A percentile compares a stretch with the other conserved stretches of the same genome.
Evolutionary conservation across 1,140 invertebrate species (phyloP).

Genomic region (Leucophenga varia): DNA sequence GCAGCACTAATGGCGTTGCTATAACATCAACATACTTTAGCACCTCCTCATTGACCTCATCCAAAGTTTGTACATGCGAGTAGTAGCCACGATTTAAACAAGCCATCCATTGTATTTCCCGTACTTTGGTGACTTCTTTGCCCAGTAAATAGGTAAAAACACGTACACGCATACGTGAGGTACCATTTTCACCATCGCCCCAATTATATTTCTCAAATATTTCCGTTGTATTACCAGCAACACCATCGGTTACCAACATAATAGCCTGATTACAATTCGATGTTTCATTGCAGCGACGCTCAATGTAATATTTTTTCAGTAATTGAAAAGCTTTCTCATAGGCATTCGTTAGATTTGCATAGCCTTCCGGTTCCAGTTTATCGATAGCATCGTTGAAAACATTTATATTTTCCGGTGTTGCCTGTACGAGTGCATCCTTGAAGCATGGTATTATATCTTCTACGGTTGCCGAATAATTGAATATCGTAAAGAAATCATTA

Average conservation of each 20-base stretch:
- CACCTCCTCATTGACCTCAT: constrained; percentile 92
- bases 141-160: constrained; percentile 98
- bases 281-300: constrained; percentile 61
- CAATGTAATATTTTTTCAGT: constrained; percentile 67
- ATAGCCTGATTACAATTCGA: constrained; percentile 92
- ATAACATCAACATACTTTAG: constrained; percentile 90
- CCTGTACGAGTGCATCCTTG: constrained; percentile 79
- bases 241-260: constrained; percentile 98
- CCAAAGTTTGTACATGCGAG: constrained; percentile 86
- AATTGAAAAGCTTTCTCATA: constrained; percentile 84
- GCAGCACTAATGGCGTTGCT: constrained; percentile 81
- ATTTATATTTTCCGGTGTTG: constrained; percentile 86
- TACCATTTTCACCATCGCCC: constrained; percentile 62
- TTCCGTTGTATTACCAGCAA: constrained; percentile 85
- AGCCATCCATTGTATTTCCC: constrained; percentile 93
- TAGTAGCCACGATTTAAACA: constrained; percentile 94
- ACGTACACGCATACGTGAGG: constrained; percentile 73
- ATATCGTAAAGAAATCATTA: constrained; percentile 96
- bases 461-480: constrained; percentile 70
- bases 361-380: constrained; percentile 69
- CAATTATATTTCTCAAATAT: constrained; percentile 87
- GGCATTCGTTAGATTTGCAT: constrained; percentile 85
- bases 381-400: constrained; percentile 74
- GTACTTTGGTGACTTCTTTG: constrained; percentile 87
- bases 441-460: constrained; percentile 79